Evolutionary conservation across 2,797 vertebrate species (phyloP).

Genomic region (Peromyscus attwateri): DNA sequence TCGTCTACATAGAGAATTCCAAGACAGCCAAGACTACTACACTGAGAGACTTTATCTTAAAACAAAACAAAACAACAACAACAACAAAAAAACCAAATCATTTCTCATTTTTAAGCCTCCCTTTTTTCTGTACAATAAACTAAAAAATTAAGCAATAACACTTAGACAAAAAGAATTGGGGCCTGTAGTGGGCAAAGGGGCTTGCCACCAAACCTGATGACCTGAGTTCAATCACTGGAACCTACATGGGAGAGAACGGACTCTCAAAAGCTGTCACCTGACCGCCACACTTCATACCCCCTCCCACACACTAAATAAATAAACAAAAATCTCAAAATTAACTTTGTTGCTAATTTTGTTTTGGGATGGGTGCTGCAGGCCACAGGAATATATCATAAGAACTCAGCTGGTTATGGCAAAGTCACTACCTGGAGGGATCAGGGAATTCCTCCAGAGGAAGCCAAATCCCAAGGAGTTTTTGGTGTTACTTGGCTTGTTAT

Average conservation of each 20-base stretch:
- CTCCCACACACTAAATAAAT: background rate
- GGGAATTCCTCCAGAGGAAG: no score
- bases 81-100: background rate
- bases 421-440: no score
- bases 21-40: background rate
- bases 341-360: background rate
- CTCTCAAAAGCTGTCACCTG: no score
- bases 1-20: background rate
- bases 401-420: no score
- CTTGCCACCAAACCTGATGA: background rate
- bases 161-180: background rate
- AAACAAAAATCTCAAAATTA: background rate
- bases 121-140: background rate
- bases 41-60: background rate
- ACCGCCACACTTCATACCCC: background rate
- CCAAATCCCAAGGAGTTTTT: no score
- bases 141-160: background rate
- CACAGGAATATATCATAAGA: no score
- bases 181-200: background rate
- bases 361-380: no score
- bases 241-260: background rate
- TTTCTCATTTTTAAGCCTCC: background rate
- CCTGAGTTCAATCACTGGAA: background rate
- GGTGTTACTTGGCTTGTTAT: no score
- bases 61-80: background rate